phyloP scores from a whole-genome alignment of 2,888 invertebrate genomes.

The Poecilobothrus nobilitatus region DNA sequence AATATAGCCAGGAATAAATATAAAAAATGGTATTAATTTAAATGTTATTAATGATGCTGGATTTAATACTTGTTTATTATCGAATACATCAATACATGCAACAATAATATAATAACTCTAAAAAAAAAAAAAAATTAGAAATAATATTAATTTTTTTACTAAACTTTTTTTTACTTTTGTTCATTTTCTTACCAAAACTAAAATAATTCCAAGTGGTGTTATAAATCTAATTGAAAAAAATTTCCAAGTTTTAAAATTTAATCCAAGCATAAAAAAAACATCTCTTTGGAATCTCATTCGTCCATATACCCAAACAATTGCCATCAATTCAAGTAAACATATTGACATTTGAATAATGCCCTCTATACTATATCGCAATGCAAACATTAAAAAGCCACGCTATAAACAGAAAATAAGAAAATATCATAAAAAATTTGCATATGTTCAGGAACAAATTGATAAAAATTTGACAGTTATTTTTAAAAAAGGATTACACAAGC shows the following conservation, averaged over 20 bases:
- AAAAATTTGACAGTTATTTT: not conserved
- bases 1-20: constrained; percentile 12
- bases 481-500: too few species aligned
- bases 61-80: constrained; percentile 10
- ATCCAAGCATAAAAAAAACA: constrained; percentile 63
- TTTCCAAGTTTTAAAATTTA: constrained; percentile 48
- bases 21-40: constrained; percentile 11
- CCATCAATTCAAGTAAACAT: constrained; percentile 67
- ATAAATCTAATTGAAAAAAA: constrained; percentile 36
- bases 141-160: not conserved
- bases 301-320: constrained; percentile 79
- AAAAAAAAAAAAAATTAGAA: not conserved
- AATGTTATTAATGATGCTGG: constrained; percentile 7
- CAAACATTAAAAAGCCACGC: constrained; percentile 36
- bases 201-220: constrained; percentile 34
- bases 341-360: constrained; percentile 40
- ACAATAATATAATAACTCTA: constrained; percentile 9
- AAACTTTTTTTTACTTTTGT: too few species aligned
- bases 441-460: not conserved
- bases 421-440: fast-evolving
- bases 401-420: constrained; percentile 21
- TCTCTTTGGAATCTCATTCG: constrained; percentile 55
- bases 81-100: constrained; percentile 8
- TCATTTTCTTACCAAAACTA: constrained; percentile 29
- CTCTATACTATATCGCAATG: constrained; percentile 31